Evolutionary conservation across 2,113 vertebrate species (phyloP).

Genomic region (Mormoops blainvillei): DNA sequence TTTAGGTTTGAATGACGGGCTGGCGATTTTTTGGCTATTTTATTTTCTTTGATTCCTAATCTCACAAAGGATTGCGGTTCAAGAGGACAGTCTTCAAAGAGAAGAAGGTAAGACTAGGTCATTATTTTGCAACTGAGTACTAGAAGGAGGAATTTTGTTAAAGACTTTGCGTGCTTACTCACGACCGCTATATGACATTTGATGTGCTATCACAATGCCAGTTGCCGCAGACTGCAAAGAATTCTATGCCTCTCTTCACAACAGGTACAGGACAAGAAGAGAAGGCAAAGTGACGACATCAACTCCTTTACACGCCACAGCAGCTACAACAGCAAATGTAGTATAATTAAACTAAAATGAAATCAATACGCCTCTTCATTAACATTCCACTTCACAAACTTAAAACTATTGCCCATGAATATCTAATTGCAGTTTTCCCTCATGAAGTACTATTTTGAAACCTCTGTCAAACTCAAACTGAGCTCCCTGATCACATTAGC

Average conservation of each 20-base stretch:
- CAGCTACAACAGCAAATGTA: constrained; percentile 30
- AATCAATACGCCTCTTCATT: constrained; percentile 62
- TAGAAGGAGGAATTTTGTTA: neutral
- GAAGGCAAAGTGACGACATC: neutral
- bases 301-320: neutral
- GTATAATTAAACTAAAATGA: constrained; percentile 49
- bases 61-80: neutral
- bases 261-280: neutral
- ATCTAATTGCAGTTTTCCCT: constrained; percentile 63
- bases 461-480: constrained; percentile 64
- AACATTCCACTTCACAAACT: constrained; percentile 60
- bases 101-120: neutral
- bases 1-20: neutral
- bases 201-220: neutral
- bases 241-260: neutral
- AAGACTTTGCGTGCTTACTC: constrained; percentile 12
- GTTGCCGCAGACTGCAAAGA: neutral
- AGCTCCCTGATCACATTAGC: constrained; percentile 63
- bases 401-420: constrained; percentile 58
- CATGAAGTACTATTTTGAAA: constrained; percentile 66
- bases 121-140: neutral
- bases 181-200: neutral
- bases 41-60: constrained; percentile 10
- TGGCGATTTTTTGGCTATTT: constrained; percentile 17
- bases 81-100: neutral